These are phyloP conservation scores for Pseudomyrmex pallidus DNA, from an alignment of 1,140 invertebrate species.

Conservation along the genomic window DNA sequence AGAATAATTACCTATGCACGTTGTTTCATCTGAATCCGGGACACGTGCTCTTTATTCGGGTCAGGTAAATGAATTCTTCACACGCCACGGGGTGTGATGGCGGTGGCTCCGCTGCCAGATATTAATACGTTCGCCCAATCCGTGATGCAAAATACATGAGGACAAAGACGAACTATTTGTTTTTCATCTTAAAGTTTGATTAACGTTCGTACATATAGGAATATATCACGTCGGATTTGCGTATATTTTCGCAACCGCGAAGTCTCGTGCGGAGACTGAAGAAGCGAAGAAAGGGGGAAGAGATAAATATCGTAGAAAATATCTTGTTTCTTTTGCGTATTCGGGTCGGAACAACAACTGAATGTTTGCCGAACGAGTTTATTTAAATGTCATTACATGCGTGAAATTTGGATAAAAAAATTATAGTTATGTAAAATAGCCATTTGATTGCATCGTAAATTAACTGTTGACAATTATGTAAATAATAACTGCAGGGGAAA, in stretches of 20 bases:
- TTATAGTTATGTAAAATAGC: neutral
- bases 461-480: constrained; percentile 17
- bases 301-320: constrained; percentile 24
- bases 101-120: constrained; percentile 14
- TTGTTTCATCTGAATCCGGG: constrained; percentile 38
- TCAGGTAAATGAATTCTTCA: constrained; percentile 59
- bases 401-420: constrained; percentile 12
- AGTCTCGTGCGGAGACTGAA: neutral
- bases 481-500: neutral
- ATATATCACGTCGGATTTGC: constrained; percentile 45
- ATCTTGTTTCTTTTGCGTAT: neutral
- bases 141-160: constrained; percentile 43
- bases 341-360: neutral
- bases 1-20: constrained; percentile 47
- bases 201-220: neutral
- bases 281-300: no score
- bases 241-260: constrained; percentile 11
- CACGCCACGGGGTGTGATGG: neutral
- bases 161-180: constrained; percentile 49
- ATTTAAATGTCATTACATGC: neutral
- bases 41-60: constrained; percentile 50
- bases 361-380: neutral
- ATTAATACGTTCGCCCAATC: constrained; percentile 35
- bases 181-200: constrained; percentile 60
- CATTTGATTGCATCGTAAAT: neutral